Conservation (phyloP, 2,888 invertebrate species). For the Matsumyia berberina region DNA sequence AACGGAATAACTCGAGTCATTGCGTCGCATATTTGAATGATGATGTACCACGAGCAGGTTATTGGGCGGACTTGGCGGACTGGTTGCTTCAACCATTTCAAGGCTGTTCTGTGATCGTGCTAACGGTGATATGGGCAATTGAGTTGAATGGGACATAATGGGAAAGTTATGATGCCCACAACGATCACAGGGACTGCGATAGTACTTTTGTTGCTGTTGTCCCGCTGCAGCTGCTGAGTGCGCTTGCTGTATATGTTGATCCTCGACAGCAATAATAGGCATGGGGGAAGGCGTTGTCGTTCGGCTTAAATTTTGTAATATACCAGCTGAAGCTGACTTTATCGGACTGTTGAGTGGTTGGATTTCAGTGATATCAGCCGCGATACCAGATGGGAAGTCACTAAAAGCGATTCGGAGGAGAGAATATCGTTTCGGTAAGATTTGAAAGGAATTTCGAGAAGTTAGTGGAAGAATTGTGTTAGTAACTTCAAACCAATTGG, state of each 20-base stretch:
- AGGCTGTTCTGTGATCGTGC: slow-evolving; percentile 82
- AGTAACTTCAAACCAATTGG: neutral
- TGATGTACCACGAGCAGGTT: slow-evolving; percentile 77
- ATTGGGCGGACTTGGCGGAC: slow-evolving; percentile 78
- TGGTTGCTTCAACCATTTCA: slow-evolving; percentile 80
- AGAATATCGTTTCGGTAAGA: slow-evolving; percentile 4
- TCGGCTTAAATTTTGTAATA: slow-evolving; percentile 59
- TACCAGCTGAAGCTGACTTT: slow-evolving; percentile 52
- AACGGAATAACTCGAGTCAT: slow-evolving; percentile 79
- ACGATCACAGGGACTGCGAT: slow-evolving; percentile 81
- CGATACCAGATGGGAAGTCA: slow-evolving; percentile 56
- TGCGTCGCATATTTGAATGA: slow-evolving; percentile 78
- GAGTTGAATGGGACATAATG: slow-evolving; percentile 80
- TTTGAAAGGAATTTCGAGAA: neutral
- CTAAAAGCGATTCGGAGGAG: slow-evolving; percentile 29
- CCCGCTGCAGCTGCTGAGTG: slow-evolving; percentile 8
- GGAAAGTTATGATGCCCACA: slow-evolving; percentile 82
- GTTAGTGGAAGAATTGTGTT: slow-evolving; percentile 3
- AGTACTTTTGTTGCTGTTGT: slow-evolving; percentile 68
- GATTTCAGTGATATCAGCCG: slow-evolving; percentile 65
- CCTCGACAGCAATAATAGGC: slow-evolving; percentile 32
- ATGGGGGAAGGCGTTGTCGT: slow-evolving; percentile 43
- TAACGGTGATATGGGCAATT: slow-evolving; percentile 80
- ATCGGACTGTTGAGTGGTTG: slow-evolving; percentile 54
- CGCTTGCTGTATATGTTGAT: slow-evolving; percentile 29